Conservation (phyloP, 2,113 vertebrate genomes). For the Zosterops hypoxanthus region DNA sequence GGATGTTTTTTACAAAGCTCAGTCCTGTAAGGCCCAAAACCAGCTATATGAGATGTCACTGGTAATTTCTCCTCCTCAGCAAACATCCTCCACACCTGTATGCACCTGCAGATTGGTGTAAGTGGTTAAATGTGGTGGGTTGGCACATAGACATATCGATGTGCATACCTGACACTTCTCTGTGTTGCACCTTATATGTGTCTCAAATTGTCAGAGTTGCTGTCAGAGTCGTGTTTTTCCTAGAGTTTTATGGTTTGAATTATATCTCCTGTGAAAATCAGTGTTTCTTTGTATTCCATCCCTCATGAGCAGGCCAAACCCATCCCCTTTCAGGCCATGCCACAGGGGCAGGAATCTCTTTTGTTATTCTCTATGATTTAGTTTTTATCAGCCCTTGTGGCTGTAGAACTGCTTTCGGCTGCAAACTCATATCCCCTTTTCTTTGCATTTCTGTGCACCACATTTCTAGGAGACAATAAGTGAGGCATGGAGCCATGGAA, state of each 20-base stretch:
- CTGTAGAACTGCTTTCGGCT: background rate
- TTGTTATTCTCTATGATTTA: background rate
- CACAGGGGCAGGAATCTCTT: background rate
- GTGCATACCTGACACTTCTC: background rate
- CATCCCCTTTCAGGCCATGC: background rate
- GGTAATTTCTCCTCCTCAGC: background rate
- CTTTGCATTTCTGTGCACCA: background rate
- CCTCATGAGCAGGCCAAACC: background rate
- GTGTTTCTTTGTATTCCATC: background rate
- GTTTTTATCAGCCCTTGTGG: background rate
- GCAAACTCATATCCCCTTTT: background rate
- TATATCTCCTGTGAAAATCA: background rate
- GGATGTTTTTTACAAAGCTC: background rate
- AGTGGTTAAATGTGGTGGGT: background rate
- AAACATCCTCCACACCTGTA: background rate
- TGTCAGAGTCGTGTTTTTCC: background rate
- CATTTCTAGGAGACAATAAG: background rate
- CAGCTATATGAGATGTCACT: background rate
- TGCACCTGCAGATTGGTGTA: rapidly evolving
- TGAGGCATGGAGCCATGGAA: background rate
- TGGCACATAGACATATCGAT: rapidly evolving
- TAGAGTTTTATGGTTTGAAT: background rate
- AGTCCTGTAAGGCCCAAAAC: background rate
- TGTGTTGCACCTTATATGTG: rapidly evolving
- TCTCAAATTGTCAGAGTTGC: background rate